phyloP scores from a whole-genome alignment of 2,888 invertebrate genomes.

The Empis livida region DNA sequence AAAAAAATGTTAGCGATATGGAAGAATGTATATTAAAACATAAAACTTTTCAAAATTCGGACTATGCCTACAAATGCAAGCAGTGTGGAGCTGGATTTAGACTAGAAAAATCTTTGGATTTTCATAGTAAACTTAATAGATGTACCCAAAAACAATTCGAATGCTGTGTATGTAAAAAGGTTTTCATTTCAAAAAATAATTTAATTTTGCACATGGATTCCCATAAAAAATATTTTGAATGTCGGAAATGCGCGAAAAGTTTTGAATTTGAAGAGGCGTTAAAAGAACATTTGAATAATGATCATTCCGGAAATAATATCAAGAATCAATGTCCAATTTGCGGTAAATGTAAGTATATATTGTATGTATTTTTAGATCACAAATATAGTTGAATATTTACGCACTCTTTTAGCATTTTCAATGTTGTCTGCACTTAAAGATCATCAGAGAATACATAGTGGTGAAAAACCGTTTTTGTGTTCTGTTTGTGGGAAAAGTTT shows the following conservation, averaged over 20 bases:
- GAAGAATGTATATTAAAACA: conserved; percentile 5
- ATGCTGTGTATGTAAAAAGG: conserved; percentile 37
- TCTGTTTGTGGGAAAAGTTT: conserved; percentile 42
- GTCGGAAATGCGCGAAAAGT: conserved; percentile 32
- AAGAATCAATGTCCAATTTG: conserved; percentile 41
- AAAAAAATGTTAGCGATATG: background rate
- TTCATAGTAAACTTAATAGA: conserved; percentile 33
- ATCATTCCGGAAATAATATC: conserved; percentile 36
- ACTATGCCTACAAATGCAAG: conserved; percentile 20
- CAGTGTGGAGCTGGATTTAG: conserved; percentile 31
- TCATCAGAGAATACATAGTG: conserved; percentile 43
- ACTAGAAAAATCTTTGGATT: conserved; percentile 23
- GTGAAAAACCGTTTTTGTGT: conserved; percentile 45
- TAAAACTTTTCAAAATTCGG: background rate
- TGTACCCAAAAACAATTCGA: conserved; percentile 36
- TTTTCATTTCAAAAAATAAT: conserved; percentile 43
- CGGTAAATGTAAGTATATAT: conserved; percentile 31
- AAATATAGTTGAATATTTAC: no score
- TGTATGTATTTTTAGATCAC: conserved; percentile 1
- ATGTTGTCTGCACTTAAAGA: conserved; percentile 46
- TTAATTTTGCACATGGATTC: conserved; percentile 39
- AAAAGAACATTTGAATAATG: conserved; percentile 35
- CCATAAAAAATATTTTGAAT: conserved; percentile 20
- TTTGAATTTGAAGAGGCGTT: conserved; percentile 37
- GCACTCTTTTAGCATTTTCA: conserved; percentile 35